phyloP scores from a whole-genome alignment of 2,797 vertebrate species.

The Dendrocincla fuliginosa region DNA sequence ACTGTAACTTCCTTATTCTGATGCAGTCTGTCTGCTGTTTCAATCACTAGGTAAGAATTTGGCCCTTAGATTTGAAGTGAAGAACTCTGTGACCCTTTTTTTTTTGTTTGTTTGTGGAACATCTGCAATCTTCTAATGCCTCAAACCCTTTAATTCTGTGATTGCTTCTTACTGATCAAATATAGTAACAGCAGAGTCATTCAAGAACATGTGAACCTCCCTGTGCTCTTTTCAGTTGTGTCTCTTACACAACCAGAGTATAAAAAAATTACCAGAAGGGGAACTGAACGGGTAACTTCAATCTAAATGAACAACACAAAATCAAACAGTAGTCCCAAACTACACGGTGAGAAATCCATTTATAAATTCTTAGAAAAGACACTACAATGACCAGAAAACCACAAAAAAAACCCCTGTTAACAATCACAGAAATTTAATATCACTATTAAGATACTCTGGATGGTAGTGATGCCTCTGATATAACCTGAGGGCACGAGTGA shows the following conservation, averaged over 20 bases:
- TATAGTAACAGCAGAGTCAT: conserved; percentile 10
- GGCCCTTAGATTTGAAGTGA: not conserved
- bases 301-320: not conserved
- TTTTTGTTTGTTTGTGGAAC: not conserved
- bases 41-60: not conserved
- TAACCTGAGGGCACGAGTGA: not conserved
- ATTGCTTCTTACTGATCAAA: conserved; percentile 62
- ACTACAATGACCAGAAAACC: not conserved
- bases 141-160: conserved; percentile 24
- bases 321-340: not conserved
- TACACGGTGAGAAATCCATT: not conserved
- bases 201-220: not conserved
- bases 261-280: conserved; percentile 34
- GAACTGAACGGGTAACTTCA: conserved; percentile 19
- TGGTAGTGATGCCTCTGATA: not conserved
- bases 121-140: conserved; percentile 2
- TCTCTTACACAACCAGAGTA: not conserved
- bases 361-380: not conserved
- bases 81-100: not conserved
- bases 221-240: conserved; percentile 1
- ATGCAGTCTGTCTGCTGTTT: not conserved
- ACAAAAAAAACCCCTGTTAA: not conserved
- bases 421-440: not conserved
- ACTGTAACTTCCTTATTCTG: not conserved
- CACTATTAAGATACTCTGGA: not conserved